Percentiles rank a stretch among this genome's conserved stretches.
phyloP scores from a whole-genome alignment of 2,797 vertebrate species.

The Menidia menidia region DNA sequence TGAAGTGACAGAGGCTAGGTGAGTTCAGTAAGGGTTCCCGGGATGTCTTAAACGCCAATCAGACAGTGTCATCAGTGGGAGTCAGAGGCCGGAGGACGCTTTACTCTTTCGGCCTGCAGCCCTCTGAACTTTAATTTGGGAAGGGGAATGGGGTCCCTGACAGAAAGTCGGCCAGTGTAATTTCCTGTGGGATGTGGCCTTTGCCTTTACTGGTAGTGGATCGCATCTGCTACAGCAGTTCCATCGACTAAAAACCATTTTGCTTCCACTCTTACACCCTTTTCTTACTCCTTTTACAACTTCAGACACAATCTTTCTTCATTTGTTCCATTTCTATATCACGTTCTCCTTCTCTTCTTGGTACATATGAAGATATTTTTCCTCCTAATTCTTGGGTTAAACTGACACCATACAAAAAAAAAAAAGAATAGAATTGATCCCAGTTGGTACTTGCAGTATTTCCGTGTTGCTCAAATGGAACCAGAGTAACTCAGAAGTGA shows the following conservation, averaged over 20 bases:
- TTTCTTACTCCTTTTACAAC: slow-evolving; percentile 10
- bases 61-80: slow-evolving; percentile 48
- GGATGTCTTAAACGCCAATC: slow-evolving; percentile 52
- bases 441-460: slow-evolving; percentile 4
- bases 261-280: slow-evolving; percentile 16
- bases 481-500: slow-evolving; percentile 31
- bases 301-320: not conserved
- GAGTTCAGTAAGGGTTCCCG: slow-evolving; percentile 14
- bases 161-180: slow-evolving; percentile 68
- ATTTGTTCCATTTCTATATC: not conserved
- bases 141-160: slow-evolving; percentile 41
- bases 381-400: slow-evolving; percentile 15
- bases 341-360: not conserved
- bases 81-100: slow-evolving; percentile 43
- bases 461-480: slow-evolving; percentile 31
- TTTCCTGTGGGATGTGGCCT: slow-evolving; percentile 72
- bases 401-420: slow-evolving; percentile 14
- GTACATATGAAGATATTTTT: slow-evolving; percentile 2
- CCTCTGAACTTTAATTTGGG: slow-evolving; percentile 68
- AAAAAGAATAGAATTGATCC: not conserved
- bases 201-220: slow-evolving; percentile 44
- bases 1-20: slow-evolving; percentile 12
- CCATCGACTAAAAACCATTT: slow-evolving; percentile 36
- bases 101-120: slow-evolving; percentile 38
- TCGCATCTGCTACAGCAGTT: slow-evolving; percentile 53